Conservation (phyloP, 2,888 invertebrate species). For the Chrysomela aeneicollis region DNA sequence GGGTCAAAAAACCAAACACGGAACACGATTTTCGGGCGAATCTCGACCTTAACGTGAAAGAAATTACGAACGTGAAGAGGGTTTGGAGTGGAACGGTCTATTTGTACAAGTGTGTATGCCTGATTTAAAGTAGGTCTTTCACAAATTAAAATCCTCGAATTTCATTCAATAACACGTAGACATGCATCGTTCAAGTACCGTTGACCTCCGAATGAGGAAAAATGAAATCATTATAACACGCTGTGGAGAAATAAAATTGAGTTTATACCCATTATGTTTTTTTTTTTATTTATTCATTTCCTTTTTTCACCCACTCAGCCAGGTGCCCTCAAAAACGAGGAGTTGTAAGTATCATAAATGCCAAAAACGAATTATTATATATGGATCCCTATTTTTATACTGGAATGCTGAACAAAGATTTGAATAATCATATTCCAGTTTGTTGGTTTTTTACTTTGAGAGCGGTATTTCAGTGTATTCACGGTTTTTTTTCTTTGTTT, state of each 20-base stretch:
- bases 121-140: slow-evolving; percentile 41
- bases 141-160: slow-evolving; percentile 41
- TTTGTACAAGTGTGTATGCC: slow-evolving; percentile 42
- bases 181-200: slow-evolving; percentile 19
- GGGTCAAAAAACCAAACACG: slow-evolving; percentile 46
- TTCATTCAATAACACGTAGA: slow-evolving; percentile 40
- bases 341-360: no score
- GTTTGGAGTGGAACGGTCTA: slow-evolving; percentile 30
- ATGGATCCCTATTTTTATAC: no score
- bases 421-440: no score
- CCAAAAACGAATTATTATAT: no score
- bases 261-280: no score
- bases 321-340: no score
- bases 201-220: slow-evolving; percentile 30
- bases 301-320: no score
- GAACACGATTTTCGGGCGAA: slow-evolving; percentile 23
- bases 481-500: slow-evolving; percentile 52
- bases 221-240: slow-evolving; percentile 5
- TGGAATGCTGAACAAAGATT: no score
- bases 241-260: background rate
- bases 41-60: slow-evolving; percentile 22
- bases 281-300: no score
- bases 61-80: slow-evolving; percentile 17
- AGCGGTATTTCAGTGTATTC: no score
- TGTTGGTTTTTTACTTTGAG: no score